These are phyloP conservation scores for Acanthosoma haemorrhoidale DNA, from an alignment of 2,888 invertebrate genomes.

Conservation along the genomic window DNA sequence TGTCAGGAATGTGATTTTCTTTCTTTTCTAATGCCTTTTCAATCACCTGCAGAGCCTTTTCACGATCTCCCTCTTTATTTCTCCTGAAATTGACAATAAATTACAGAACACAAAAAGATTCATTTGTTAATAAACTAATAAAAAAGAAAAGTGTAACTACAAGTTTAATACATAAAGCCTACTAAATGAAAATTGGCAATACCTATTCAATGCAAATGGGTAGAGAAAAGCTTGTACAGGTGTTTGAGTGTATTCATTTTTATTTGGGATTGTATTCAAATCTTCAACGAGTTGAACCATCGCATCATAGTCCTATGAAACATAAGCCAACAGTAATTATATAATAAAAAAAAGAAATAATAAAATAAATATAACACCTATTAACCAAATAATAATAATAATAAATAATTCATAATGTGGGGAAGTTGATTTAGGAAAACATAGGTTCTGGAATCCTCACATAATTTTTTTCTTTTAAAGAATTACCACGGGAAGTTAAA, in stretches of 20 bases:
- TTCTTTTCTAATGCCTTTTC: constrained; percentile 84
- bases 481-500: no score
- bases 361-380: neutral
- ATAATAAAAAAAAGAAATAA: neutral
- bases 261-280: constrained; percentile 79
- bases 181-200: constrained; percentile 22
- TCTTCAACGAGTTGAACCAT: constrained; percentile 97
- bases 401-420: no score
- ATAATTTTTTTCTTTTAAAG: no score
- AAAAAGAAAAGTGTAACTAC: neutral
- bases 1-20: constrained; percentile 93
- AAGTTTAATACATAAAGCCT: no score
- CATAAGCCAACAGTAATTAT: neutral
- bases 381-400: no score
- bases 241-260: constrained; percentile 81
- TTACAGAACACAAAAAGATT: neutral
- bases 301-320: constrained; percentile 76
- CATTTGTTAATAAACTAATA: neutral
- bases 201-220: constrained; percentile 94
- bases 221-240: constrained; percentile 88
- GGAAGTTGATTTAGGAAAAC: no score
- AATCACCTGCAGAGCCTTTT: constrained; percentile 87
- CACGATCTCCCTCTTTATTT: constrained; percentile 89
- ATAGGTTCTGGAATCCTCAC: no score
- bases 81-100: constrained; percentile 55